Evolutionary conservation across 2,113 vertebrate genomes (phyloP).

Genomic region (Procavia capensis): DNA sequence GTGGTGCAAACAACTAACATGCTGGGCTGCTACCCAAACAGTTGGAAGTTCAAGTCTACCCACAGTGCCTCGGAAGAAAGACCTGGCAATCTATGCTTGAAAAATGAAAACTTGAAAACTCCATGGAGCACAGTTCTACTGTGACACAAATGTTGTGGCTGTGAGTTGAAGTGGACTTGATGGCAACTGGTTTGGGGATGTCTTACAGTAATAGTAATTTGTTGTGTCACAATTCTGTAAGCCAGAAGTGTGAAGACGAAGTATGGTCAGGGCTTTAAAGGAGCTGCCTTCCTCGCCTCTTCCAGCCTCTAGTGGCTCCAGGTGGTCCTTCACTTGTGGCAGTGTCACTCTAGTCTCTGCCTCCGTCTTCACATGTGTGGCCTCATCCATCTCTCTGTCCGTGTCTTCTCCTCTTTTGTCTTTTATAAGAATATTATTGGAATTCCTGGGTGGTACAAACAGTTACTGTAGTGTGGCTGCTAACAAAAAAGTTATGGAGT

Average conservation of each 20-base stretch:
- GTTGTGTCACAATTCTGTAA: neutral
- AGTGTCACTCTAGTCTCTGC: neutral
- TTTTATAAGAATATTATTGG: neutral
- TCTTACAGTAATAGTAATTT: neutral
- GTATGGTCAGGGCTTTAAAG: neutral
- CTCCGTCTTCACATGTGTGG: neutral
- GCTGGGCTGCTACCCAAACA: neutral
- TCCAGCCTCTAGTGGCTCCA: neutral
- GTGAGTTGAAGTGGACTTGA: neutral
- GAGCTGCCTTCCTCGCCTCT: neutral
- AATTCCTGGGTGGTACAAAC: neutral
- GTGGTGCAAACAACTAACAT: neutral
- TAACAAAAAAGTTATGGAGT: neutral
- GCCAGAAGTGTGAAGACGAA: neutral
- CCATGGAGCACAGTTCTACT: neutral
- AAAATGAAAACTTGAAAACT: neutral
- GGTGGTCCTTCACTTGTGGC: neutral
- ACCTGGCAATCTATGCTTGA: neutral
- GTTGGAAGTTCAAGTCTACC: neutral
- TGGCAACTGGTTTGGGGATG: neutral
- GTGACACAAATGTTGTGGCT: neutral
- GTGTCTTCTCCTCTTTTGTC: neutral
- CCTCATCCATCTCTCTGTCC: neutral
- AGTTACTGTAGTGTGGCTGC: neutral
- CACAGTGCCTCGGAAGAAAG: too few species aligned